These are phyloP conservation scores for Sinelater perroti DNA, from an alignment of 2,888 invertebrate genomes.

Conservation along the genomic window DNA sequence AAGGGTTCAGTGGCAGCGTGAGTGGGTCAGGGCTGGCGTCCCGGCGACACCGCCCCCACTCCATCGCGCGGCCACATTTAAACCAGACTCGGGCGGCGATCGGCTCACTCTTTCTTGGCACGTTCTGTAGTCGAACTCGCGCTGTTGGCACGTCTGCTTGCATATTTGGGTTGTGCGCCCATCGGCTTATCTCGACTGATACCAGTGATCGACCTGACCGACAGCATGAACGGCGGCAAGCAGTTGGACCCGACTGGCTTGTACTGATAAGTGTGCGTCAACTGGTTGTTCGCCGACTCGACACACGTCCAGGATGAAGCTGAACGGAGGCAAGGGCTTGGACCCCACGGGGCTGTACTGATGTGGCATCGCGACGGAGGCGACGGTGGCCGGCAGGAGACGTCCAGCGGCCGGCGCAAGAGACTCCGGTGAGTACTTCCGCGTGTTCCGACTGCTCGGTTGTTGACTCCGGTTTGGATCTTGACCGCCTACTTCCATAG, in stretches of 20 bases:
- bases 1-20: constrained; percentile 58
- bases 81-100: constrained; percentile 48
- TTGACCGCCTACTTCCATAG: constrained; percentile 51
- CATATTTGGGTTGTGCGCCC: constrained; percentile 58
- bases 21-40: constrained; percentile 61
- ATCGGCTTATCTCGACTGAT: constrained; percentile 57
- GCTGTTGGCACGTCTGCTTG: constrained; percentile 38
- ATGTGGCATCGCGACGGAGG: constrained; percentile 60
- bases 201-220: constrained; percentile 19
- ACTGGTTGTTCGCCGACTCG: constrained; percentile 5
- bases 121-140: constrained; percentile 41
- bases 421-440: constrained; percentile 58
- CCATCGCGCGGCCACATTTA: constrained; percentile 51
- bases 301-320: constrained; percentile 36
- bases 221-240: constrained; percentile 58
- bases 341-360: constrained; percentile 61
- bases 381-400: constrained; percentile 61
- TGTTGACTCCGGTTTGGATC: constrained; percentile 54
- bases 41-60: constrained; percentile 55
- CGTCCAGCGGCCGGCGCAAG: constrained; percentile 60
- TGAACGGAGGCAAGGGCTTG: constrained; percentile 44
- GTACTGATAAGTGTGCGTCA: constrained; percentile 47
- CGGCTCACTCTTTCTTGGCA: constrained; percentile 52
- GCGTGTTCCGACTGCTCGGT: constrained; percentile 47
- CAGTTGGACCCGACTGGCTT: constrained; percentile 60